Evolutionary conservation across 2,113 vertebrate genomes (phyloP).

Genomic region (Sylvicapra grimmia): DNA sequence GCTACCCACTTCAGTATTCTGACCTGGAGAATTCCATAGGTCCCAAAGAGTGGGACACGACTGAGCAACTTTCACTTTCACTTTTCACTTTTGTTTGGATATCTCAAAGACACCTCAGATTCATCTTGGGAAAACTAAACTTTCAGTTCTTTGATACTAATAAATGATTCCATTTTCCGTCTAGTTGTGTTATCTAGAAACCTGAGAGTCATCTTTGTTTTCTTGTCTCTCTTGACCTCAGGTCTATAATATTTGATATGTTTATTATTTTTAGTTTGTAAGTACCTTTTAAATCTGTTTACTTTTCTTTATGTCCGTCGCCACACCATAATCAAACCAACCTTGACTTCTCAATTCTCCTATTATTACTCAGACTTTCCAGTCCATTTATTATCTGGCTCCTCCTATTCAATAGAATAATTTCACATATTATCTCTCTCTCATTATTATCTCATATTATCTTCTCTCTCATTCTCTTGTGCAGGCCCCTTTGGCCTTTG

Average conservation of each 20-base stretch:
- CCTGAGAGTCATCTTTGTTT: neutral
- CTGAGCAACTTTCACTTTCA: neutral
- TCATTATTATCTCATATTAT: neutral
- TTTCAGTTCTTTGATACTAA: neutral
- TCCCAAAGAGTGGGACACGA: rapidly evolving
- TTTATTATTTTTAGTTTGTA: neutral
- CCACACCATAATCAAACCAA: neutral
- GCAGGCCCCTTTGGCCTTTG: neutral
- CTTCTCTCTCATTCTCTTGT: neutral
- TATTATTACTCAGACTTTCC: neutral
- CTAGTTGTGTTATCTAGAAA: neutral
- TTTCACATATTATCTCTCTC: neutral
- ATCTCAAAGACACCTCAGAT: neutral
- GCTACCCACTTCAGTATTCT: neutral
- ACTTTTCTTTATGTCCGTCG: too few relatives aligned
- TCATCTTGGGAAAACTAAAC: neutral
- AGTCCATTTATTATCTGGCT: neutral
- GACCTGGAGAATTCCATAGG: neutral
- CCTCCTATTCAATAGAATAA: neutral
- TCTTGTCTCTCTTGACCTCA: neutral
- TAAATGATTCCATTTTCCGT: neutral
- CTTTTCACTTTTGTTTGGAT: neutral
- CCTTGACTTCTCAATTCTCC: neutral
- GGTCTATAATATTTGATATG: neutral
- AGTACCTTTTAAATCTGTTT: neutral